phyloP scores from a whole-genome alignment of 2,888 invertebrate genomes.

The Heliconius erato region DNA sequence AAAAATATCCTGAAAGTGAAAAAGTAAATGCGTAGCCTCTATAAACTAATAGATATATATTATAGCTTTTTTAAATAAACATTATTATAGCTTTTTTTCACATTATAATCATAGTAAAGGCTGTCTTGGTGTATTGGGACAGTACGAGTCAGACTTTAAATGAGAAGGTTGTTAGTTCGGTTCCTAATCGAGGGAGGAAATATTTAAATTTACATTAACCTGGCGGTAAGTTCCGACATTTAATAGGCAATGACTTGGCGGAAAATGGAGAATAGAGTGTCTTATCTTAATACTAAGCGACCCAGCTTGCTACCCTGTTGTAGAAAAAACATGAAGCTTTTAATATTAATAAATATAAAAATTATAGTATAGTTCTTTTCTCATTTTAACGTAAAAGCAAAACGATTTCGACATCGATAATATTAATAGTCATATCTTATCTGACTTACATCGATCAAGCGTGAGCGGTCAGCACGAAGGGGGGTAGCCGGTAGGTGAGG shows the following conservation, averaged over 20 bases:
- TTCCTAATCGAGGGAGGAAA: no score
- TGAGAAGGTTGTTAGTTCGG: no score
- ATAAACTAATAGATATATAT: background rate
- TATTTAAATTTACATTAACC: no score
- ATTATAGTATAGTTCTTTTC: background rate
- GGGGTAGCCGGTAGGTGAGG: conserved; percentile 26
- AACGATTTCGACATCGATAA: conserved; percentile 13
- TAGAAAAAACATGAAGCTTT: background rate
- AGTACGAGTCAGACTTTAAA: no score
- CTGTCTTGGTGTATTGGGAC: no score
- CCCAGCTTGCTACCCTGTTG: background rate
- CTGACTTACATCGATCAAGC: conserved; percentile 39
- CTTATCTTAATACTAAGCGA: background rate
- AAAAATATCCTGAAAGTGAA: background rate
- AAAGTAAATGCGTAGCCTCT: background rate
- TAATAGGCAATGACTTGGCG: no score
- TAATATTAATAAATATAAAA: background rate
- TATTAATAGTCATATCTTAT: conserved; percentile 41
- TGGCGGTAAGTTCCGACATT: no score
- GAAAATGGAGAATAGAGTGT: no score
- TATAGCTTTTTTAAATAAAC: no score
- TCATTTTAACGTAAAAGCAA: background rate
- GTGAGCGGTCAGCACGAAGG: conserved; percentile 31
- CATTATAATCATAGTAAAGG: no score
- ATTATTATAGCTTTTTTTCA: no score